These are phyloP conservation scores for Toxotes lorentzi DNA, from an alignment of 2,797 vertebrate genomes.

Conservation along the genomic window DNA sequence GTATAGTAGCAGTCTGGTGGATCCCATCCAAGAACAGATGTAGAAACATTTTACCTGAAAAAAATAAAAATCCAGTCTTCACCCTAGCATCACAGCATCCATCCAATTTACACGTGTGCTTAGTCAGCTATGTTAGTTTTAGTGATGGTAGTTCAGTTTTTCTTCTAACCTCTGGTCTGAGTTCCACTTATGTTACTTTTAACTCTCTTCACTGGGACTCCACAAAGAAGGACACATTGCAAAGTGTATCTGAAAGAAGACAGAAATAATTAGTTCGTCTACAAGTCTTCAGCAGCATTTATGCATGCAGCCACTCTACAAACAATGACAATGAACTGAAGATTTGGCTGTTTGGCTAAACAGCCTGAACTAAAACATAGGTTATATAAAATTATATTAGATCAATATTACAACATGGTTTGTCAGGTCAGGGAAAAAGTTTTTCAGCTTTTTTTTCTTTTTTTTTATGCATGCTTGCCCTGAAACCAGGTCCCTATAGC, in stretches of 20 bases:
- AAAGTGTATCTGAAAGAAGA: constrained; percentile 79
- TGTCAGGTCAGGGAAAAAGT: neutral
- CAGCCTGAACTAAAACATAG: neutral
- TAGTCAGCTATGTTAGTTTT: neutral
- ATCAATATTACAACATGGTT: neutral
- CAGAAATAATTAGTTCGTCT: constrained; percentile 2
- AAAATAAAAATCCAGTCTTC: neutral
- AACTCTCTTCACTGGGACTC: constrained; percentile 68
- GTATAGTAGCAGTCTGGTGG: neutral
- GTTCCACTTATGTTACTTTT: neutral
- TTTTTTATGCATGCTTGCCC: neutral
- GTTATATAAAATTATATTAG: neutral
- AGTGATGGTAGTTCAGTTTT: neutral
- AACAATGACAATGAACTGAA: neutral
- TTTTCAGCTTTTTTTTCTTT: neutral
- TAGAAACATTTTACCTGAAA: neutral
- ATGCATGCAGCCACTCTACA: neutral
- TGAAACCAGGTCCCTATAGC: no score
- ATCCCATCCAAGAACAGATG: neutral
- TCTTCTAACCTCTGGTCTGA: neutral
- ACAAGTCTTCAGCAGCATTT: neutral
- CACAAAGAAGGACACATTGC: constrained; percentile 81
- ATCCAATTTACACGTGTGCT: neutral
- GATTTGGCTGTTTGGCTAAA: no score
- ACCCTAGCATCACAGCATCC: neutral